These are phyloP conservation scores for Brachyhypopomus occidentalis DNA, from an alignment of 2,113 vertebrate genomes.

Conservation along the genomic window DNA sequence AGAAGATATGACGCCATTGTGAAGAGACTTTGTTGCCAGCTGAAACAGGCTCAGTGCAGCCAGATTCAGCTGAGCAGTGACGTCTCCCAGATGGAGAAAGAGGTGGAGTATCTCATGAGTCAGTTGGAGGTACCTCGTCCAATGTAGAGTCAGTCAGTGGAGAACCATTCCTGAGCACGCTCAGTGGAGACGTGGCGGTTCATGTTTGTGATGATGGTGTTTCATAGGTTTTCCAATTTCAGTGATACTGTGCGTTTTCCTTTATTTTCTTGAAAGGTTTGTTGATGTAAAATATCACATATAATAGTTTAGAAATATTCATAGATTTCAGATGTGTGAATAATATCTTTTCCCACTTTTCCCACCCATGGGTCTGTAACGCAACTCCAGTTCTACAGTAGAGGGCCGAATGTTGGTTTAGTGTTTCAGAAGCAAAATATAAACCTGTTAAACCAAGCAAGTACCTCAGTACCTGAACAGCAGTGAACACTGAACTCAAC, in stretches of 20 bases:
- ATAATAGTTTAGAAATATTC: too few species aligned
- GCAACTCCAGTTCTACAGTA: too few species aligned
- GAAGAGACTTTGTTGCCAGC: constrained; percentile 69
- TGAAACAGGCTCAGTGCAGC: constrained; percentile 65
- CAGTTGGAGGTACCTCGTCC: constrained; percentile 47
- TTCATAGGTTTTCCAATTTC: neutral
- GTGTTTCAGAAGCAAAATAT: too few species aligned
- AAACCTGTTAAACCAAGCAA: too few species aligned
- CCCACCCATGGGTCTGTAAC: too few species aligned
- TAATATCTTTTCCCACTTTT: too few species aligned
- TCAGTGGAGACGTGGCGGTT: neutral
- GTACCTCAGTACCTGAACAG: too few species aligned
- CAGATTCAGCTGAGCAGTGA: constrained; percentile 63
- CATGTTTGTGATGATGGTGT: neutral
- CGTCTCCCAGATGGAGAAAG: constrained; percentile 62
- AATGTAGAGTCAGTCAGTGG: neutral
- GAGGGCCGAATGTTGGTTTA: too few species aligned
- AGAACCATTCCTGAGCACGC: neutral
- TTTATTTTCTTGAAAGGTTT: neutral
- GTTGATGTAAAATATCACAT: too few species aligned
- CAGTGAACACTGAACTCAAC: too few species aligned
- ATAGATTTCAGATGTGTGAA: too few species aligned
- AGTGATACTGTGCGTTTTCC: neutral
- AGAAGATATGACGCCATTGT: constrained; percentile 68
- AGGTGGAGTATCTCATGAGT: constrained; percentile 62